Conservation (phyloP, 2,113 vertebrate genomes). For the Dromas ardeola region DNA sequence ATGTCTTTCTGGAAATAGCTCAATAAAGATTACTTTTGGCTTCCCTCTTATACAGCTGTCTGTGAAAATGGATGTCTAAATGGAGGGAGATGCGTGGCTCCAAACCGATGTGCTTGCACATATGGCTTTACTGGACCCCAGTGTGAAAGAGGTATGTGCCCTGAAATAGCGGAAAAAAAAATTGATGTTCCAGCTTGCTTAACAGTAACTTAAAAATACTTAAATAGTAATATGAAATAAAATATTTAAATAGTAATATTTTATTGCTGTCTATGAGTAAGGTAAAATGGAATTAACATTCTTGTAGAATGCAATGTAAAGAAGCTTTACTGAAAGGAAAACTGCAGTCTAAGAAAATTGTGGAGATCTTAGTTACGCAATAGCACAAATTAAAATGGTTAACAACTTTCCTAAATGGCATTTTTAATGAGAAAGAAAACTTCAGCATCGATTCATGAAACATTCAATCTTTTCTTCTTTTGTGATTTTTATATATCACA, state of each 20-base stretch:
- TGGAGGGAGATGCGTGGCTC: slow-evolving; percentile 93
- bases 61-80: slow-evolving; percentile 97
- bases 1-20: neutral
- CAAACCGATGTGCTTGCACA: slow-evolving; percentile 94
- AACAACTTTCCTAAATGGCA: neutral
- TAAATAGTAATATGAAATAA: neutral
- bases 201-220: neutral
- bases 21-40: neutral
- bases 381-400: neutral
- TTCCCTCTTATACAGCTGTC: slow-evolving; percentile 80
- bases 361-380: neutral
- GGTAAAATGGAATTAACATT: neutral
- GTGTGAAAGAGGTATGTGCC: slow-evolving; percentile 95
- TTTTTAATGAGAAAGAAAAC: neutral
- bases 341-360: neutral
- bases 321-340: neutral
- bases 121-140: slow-evolving; percentile 98
- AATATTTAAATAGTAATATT: neutral
- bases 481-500: neutral
- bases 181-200: neutral
- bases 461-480: neutral
- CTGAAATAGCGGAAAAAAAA: neutral
- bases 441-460: neutral
- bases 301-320: neutral
- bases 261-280: neutral